A percentile compares a stretch with the other conserved stretches of the same genome.
These are phyloP conservation scores for Falco rusticolus DNA, from an alignment of 2,797 vertebrate genomes.

Conservation along the genomic window DNA sequence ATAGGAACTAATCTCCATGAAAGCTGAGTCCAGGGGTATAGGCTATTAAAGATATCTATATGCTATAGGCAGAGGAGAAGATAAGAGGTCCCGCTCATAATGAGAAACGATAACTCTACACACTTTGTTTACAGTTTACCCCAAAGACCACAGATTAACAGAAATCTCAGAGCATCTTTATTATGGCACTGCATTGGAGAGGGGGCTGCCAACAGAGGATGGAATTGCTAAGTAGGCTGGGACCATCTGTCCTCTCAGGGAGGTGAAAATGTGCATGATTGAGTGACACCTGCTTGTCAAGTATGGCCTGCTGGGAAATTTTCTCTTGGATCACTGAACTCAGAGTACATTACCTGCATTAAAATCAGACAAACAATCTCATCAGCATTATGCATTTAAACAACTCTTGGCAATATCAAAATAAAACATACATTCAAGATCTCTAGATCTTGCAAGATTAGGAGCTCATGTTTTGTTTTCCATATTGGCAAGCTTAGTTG, in stretches of 20 bases:
- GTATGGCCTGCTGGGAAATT: conserved; percentile 82
- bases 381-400: conserved; percentile 57
- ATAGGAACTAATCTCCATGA: conserved; percentile 72
- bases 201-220: conserved; percentile 64
- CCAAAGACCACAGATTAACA: conserved; percentile 77
- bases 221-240: conserved; percentile 80
- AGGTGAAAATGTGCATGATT: conserved; percentile 76
- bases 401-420: neutral
- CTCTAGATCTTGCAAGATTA: conserved; percentile 9
- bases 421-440: conserved; percentile 2
- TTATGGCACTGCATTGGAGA: conserved; percentile 64
- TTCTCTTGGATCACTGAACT: conserved; percentile 80
- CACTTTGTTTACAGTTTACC: conserved; percentile 76
- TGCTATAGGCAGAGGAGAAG: conserved; percentile 63
- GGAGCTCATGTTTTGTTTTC: neutral
- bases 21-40: conserved; percentile 60
- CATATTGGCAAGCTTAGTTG: neutral
- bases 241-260: conserved; percentile 83
- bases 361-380: conserved; percentile 82
- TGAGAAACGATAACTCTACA: conserved; percentile 74
- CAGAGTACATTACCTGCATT: conserved; percentile 83
- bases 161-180: conserved; percentile 77
- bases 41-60: conserved; percentile 67
- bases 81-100: conserved; percentile 71
- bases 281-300: conserved; percentile 90